phyloP scores from a whole-genome alignment of 2,797 vertebrate species.

The Tarsius wallacei region DNA sequence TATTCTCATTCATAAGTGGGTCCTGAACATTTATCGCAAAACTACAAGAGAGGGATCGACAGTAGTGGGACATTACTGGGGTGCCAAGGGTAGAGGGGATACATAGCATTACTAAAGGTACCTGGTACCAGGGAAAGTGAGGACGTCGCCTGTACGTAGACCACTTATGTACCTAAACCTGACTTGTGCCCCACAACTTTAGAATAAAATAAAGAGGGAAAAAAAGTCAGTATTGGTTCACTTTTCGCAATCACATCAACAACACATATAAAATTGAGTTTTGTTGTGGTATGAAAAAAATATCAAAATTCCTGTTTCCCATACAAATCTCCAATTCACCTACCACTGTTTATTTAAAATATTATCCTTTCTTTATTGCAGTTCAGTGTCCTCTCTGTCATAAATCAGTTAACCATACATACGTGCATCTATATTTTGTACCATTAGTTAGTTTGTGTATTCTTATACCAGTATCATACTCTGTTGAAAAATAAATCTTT shows the following conservation, averaged over 20 bases:
- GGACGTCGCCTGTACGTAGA: too few relatives aligned
- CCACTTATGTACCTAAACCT: too few relatives aligned
- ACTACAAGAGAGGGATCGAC: too few relatives aligned
- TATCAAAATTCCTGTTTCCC: neutral
- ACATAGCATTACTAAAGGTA: too few relatives aligned
- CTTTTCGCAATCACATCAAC: neutral
- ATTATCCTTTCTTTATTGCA: neutral
- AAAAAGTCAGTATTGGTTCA: neutral
- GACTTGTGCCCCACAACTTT: too few relatives aligned
- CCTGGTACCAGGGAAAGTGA: too few relatives aligned
- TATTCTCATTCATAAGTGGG: too few relatives aligned
- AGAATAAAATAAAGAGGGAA: too few relatives aligned
- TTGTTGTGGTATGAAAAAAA: neutral
- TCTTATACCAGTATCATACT: too few relatives aligned
- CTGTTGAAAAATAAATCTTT: neutral
- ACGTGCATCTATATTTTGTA: neutral
- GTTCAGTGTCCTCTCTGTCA: neutral
- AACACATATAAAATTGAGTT: neutral
- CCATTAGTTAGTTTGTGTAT: neutral
- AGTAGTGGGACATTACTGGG: too few relatives aligned
- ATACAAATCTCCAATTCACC: neutral
- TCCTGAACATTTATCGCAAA: too few relatives aligned
- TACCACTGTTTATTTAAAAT: neutral
- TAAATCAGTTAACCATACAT: neutral
- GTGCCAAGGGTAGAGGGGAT: too few relatives aligned